phyloP scores from a whole-genome alignment of 2,113 vertebrate genomes.

The Pelecanus crispus region DNA sequence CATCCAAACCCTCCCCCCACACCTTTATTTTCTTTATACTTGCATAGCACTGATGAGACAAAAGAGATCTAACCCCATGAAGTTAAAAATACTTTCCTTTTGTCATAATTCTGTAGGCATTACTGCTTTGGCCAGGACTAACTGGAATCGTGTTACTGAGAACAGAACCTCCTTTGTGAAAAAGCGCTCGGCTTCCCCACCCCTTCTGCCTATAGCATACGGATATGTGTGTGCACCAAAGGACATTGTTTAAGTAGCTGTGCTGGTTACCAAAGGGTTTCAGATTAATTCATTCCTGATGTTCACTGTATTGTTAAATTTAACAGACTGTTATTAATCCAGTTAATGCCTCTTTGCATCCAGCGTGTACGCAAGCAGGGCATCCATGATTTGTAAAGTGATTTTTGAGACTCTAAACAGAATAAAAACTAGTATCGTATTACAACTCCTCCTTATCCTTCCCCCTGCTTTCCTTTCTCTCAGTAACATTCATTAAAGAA shows the following conservation, averaged over 20 bases:
- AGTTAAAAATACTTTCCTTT: slow-evolving; percentile 30
- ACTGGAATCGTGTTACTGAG: slow-evolving; percentile 47
- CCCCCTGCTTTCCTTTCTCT: background rate
- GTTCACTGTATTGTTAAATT: slow-evolving; percentile 43
- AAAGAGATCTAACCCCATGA: background rate
- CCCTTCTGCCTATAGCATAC: slow-evolving; percentile 2
- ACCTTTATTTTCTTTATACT: background rate
- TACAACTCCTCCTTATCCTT: background rate
- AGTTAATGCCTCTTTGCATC: background rate
- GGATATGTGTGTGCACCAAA: background rate
- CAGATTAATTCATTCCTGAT: slow-evolving; percentile 51
- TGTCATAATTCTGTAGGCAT: slow-evolving; percentile 22
- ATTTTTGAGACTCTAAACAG: background rate
- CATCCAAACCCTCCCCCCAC: background rate
- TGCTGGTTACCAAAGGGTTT: slow-evolving; percentile 6
- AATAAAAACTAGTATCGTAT: background rate
- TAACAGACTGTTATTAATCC: slow-evolving; percentile 35
- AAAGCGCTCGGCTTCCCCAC: background rate
- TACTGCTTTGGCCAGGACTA: slow-evolving; percentile 21
- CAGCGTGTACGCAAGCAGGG: background rate
- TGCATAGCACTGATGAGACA: background rate
- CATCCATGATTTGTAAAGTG: background rate
- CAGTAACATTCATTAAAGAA: background rate
- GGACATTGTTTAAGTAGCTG: slow-evolving; percentile 5
- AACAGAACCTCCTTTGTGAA: slow-evolving; percentile 62